Evolutionary conservation across 2,113 vertebrate species (phyloP).

Genomic region (Cathartes aura): DNA sequence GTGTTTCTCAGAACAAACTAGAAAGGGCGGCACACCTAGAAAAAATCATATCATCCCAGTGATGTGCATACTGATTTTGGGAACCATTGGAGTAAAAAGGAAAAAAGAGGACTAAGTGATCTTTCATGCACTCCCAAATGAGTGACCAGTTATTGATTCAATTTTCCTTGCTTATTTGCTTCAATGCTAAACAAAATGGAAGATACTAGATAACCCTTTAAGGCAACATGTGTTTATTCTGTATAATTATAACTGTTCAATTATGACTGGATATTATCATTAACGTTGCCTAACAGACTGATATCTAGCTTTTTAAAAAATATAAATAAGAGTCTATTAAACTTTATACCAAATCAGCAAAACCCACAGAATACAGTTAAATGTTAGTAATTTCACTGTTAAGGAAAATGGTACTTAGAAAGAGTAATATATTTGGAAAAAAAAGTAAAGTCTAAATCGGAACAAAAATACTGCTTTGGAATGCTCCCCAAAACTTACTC

Average conservation of each 20-base stretch:
- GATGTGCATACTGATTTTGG: constrained; percentile 78
- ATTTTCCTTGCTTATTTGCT: constrained; percentile 75
- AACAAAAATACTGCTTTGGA: constrained; percentile 83
- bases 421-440: constrained; percentile 62
- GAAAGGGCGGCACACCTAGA: constrained; percentile 78
- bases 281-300: constrained; percentile 81
- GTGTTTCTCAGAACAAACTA: constrained; percentile 79
- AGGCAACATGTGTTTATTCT: constrained; percentile 87
- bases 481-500: constrained; percentile 79
- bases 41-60: constrained; percentile 70
- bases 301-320: constrained; percentile 81
- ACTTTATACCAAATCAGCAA: constrained; percentile 77
- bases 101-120: constrained; percentile 71
- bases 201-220: constrained; percentile 86
- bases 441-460: constrained; percentile 69
- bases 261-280: constrained; percentile 72
- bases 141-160: constrained; percentile 73
- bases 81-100: constrained; percentile 76
- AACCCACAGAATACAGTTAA: constrained; percentile 76
- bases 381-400: constrained; percentile 77
- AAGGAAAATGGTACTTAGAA: constrained; percentile 80
- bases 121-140: constrained; percentile 79
- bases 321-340: constrained; percentile 76
- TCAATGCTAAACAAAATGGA: constrained; percentile 82
- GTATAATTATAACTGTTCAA: constrained; percentile 74